Evolutionary conservation across 2,797 vertebrate genomes (phyloP).

Genomic region (Chrosomus eos): DNA sequence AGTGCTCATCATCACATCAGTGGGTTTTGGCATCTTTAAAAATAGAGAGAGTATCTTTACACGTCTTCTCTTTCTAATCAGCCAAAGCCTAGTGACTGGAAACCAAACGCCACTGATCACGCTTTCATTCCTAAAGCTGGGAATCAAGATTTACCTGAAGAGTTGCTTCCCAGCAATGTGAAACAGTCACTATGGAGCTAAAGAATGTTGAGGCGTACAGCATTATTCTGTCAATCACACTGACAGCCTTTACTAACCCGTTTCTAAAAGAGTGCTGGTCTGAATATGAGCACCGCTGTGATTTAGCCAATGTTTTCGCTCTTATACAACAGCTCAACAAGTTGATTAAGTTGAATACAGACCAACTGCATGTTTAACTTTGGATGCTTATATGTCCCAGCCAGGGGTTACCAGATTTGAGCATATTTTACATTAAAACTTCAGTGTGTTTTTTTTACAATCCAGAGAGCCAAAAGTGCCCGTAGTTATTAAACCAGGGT

Average conservation of each 20-base stretch:
- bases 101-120: background rate
- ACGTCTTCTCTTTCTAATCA: background rate
- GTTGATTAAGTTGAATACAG: background rate
- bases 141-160: conserved; percentile 11
- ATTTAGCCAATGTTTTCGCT: background rate
- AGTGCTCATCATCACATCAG: background rate
- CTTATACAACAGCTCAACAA: too few species aligned
- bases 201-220: background rate
- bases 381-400: background rate
- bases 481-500: background rate
- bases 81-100: background rate
- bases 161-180: background rate
- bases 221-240: background rate
- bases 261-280: background rate
- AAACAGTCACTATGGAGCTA: background rate
- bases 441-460: background rate
- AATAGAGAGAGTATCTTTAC: background rate
- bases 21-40: background rate
- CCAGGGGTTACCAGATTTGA: background rate
- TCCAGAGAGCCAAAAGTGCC: background rate
- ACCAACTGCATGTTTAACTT: background rate
- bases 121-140: background rate
- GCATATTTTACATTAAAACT: background rate
- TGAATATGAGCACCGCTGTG: background rate
- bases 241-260: background rate